These are phyloP conservation scores for Ernsta delagoae DNA, from an alignment of 2,888 invertebrate species.

Conservation along the genomic window DNA sequence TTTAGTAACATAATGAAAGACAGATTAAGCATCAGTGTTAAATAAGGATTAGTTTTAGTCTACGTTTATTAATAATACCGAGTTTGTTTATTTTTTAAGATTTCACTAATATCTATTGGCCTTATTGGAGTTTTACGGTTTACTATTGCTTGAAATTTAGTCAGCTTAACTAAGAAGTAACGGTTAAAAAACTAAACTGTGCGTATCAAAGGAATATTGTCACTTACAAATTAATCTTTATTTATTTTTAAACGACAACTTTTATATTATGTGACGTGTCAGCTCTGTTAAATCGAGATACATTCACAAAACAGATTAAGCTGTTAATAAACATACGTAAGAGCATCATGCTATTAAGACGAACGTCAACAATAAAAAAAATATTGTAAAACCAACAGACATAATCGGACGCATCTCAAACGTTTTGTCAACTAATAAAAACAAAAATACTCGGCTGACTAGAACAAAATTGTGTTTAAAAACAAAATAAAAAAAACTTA, in stretches of 20 bases:
- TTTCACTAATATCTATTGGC: too few species aligned
- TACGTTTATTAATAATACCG: too few species aligned
- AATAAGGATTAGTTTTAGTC: too few species aligned
- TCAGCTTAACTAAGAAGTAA: too few species aligned
- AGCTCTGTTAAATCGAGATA: conserved; percentile 35
- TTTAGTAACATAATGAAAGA: too few species aligned
- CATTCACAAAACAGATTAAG: conserved; percentile 28
- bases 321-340: conserved; percentile 26
- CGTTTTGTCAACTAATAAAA: conserved; percentile 68
- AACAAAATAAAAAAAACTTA: conserved; percentile 56
- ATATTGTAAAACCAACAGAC: conserved; percentile 55
- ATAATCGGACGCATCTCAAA: conserved; percentile 48
- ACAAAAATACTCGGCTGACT: conserved; percentile 56
- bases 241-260: neutral
- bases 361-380: conserved; percentile 48
- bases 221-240: neutral
- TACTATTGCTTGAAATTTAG: too few species aligned
- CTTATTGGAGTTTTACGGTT: too few species aligned
- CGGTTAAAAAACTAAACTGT: too few species aligned
- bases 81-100: too few species aligned
- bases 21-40: too few species aligned
- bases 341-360: conserved; percentile 32
- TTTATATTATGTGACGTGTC: conserved; percentile 20
- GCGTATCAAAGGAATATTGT: too few species aligned
- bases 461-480: conserved; percentile 54